Percentiles rank a stretch among this genome's conserved stretches.
phyloP scores from a whole-genome alignment of 2,113 vertebrate genomes.

The Scalopus aquaticus region DNA sequence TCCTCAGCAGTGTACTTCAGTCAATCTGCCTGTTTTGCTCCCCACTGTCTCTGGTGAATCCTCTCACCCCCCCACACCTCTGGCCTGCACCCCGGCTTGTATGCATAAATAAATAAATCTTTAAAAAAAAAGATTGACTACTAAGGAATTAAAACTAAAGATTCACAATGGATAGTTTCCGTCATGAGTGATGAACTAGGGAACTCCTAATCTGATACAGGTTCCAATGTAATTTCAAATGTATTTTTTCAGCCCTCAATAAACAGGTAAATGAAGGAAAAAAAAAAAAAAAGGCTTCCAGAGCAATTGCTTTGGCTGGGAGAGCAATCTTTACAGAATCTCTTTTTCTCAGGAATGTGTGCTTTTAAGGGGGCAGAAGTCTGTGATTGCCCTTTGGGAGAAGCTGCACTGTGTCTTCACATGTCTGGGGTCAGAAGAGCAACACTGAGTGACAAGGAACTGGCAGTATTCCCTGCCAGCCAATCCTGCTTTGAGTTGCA shows the following conservation, averaged over 20 bases:
- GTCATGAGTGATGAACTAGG: not conserved
- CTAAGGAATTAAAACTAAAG: conserved; percentile 18
- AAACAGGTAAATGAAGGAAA: not conserved
- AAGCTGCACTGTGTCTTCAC: not conserved
- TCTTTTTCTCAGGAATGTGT: not conserved
- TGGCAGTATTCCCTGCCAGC: not conserved
- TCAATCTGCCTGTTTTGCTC: too few relatives aligned
- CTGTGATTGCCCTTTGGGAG: not conserved
- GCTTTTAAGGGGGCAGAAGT: conserved; percentile 23
- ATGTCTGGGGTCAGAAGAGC: not conserved
- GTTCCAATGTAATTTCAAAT: not conserved
- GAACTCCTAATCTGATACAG: not conserved
- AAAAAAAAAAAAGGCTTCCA: conserved; percentile 14
- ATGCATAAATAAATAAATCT: too few relatives aligned
- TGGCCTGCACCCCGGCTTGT: too few relatives aligned
- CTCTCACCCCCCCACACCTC: too few relatives aligned
- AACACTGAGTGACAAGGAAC: not conserved
- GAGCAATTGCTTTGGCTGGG: not conserved
- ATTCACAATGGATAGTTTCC: not conserved
- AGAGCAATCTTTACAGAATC: not conserved
- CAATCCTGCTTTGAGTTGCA: not conserved
- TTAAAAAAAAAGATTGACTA: not conserved
- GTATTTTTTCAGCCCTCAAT: not conserved
- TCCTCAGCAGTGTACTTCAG: too few relatives aligned
- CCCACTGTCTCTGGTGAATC: too few relatives aligned